Base-by-base conservation (phyloP, 2,888 invertebrate species). In the Trichogramma dendrolimi region DNA sequence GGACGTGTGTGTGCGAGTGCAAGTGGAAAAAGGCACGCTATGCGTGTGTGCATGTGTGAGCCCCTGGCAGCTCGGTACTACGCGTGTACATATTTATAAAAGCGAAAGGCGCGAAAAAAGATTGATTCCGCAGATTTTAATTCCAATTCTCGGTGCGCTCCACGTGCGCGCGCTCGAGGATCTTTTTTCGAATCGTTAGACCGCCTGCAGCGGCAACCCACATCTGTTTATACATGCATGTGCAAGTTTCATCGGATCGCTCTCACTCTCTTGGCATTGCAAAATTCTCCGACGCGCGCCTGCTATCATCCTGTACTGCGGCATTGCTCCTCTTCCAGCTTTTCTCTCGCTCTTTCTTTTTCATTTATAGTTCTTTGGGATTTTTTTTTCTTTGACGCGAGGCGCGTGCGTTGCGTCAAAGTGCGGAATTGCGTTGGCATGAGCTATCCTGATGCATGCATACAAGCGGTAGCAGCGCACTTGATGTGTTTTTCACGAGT, bases 101-200 rank as follows among this genome's bases (percentile, higher is more conserved):
- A 27, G 27, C 27, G 27, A 27, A 27, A 27, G 46, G 47, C 58
- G 55, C 52, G 56, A 50, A 53, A 14, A 44, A 58, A 67, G 66
- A 69, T 67, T 63, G 64, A 55, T 41, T 64, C 67, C 66, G 67
- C 66, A 66, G 65, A 69, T 69, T 68, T 65, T 60, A 56, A 58
- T 58, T 58, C 61, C 52, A 58, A 58, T 44, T 43, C 42, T 42
- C 61, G 58, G 61, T 63, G 60, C 63, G 58, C 14, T 27, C 27
- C 42, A 11, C 10, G 27, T 38, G 11, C 38, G 47, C 5, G 40
- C 7, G n/a, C 52, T 52, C 41, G 8, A 27, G 27, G 27, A 27
- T 27, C 11, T 11, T 51, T 44, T 53, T 53, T 53, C 55, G 40
- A 50, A 56, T 46, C 51, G 51, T 51, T 43, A 49, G 57, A n/a